Base-by-base conservation (phyloP, 2,797 vertebrate species). In the Centropyge bicolor region DNA sequence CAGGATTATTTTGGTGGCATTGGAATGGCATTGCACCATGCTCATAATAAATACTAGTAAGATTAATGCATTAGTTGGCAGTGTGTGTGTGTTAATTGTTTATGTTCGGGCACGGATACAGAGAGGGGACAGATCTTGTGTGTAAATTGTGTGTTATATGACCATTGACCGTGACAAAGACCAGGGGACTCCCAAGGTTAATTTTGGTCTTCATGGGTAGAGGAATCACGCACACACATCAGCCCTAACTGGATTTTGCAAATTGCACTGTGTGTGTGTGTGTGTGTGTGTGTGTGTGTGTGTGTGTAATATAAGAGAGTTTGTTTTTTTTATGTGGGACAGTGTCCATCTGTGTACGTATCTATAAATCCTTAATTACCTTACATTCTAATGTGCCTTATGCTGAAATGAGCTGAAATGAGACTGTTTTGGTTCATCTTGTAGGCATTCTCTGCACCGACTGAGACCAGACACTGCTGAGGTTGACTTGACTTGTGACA, bases 191-290 rank as follows among this genome's bases (percentile, higher is more conserved):
- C 56, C 60, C 65, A 57, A 85, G 70, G 70, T 83, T 38, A 64
- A 76, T 76, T 78, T 60, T 61, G 17, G 38, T 27, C 24, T 48
- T 45, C 24, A 16, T 67, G 22, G 40, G 20, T 61, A 4, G 43
- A 67, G 35, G 38, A 36, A 43, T 63, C 40, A 27, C 55, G 54
- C 27, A 12, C 61, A 69, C 63, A 74, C 31, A 62, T 48, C 67
- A 75, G n/a, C 14, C 11, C 27, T 55, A 52, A 83, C 59, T 54
- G 45, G 76, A 86, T 83, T 72, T 72, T 77, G 75, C 52, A 85
- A 67, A 83, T 77, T 90, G 77, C 22, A 40, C 19, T 51, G 3
- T 27, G 38, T 46, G 2, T 69, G 1, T 48, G 17, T 59, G 10
- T 24, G n/a, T n/a, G 27, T 45, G 24, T 22, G 24, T 31, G 14